Evolutionary conservation across 2,797 vertebrate genomes (phyloP).

Genomic region (Capromys pilorides): DNA sequence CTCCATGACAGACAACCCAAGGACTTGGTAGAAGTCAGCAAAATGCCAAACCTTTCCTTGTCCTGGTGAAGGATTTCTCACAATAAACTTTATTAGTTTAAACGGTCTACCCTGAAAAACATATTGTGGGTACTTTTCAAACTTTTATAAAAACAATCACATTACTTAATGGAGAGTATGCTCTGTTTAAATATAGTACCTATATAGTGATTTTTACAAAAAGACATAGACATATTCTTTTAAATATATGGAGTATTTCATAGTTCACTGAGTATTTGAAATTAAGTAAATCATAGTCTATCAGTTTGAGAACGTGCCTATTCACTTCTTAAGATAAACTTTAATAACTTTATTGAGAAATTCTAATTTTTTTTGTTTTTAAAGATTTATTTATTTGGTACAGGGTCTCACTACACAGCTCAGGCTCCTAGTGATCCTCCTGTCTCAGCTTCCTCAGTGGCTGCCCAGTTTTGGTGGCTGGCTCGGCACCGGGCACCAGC

Average conservation of each 20-base stretch:
- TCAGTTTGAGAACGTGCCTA: not conserved
- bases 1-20: not conserved
- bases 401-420: no score
- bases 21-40: not conserved
- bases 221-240: constrained; percentile 8
- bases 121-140: not conserved
- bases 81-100: not conserved
- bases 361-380: not conserved
- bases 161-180: not conserved
- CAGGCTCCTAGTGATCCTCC: no score
- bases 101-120: constrained; percentile 3
- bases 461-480: no score
- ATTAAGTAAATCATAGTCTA: not conserved
- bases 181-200: not conserved
- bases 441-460: no score
- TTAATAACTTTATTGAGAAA: not conserved
- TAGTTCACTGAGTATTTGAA: not conserved
- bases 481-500: no score
- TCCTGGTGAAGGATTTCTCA: constrained; percentile 4
- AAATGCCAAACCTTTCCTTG: not conserved
- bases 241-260: not conserved
- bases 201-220: not conserved
- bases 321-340: not conserved
- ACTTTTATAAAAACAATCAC: not conserved
- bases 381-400: no score